phyloP scores from a whole-genome alignment of 2,113 vertebrate genomes.

The Pavo muticus region DNA sequence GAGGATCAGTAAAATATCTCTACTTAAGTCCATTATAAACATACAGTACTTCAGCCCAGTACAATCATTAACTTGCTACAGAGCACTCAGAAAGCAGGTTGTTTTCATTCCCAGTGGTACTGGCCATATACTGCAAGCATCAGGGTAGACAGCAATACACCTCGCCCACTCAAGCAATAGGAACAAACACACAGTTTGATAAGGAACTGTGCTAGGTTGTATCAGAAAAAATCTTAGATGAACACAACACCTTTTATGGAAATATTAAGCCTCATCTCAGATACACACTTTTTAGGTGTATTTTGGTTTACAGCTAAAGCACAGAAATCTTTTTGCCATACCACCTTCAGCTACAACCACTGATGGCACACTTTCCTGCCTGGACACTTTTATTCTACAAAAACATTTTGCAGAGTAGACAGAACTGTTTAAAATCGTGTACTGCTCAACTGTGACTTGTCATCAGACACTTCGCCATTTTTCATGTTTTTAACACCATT shows the following conservation, averaged over 20 bases:
- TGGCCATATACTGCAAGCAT: not conserved
- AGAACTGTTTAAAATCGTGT: constrained; percentile 73
- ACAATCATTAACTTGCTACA: not conserved
- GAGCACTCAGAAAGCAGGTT: not conserved
- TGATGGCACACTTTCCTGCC: not conserved
- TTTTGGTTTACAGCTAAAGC: constrained; percentile 37
- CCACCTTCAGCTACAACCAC: constrained; percentile 15
- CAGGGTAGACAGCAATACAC: not conserved
- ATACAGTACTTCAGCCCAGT: constrained; percentile 33
- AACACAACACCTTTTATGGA: not conserved
- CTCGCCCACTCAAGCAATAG: not conserved
- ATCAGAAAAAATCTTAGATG: not conserved
- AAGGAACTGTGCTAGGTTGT: not conserved
- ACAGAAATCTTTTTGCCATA: not conserved
- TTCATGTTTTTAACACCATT: not conserved
- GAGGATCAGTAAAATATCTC: not conserved
- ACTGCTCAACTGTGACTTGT: not conserved
- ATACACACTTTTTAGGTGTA: not conserved
- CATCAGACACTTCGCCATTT: not conserved
- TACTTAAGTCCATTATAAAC: constrained; percentile 33
- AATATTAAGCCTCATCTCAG: constrained; percentile 1
- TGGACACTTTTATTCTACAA: not conserved
- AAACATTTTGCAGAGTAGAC: not conserved
- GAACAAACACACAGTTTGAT: not conserved
- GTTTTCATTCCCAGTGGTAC: not conserved